Percentiles rank a stretch among this genome's conserved stretches.
Evolutionary conservation across 35 echinoderm and acorn worm genomes (phyloP).

Genomic region (Heliocidaris erythrogramma): DNA sequence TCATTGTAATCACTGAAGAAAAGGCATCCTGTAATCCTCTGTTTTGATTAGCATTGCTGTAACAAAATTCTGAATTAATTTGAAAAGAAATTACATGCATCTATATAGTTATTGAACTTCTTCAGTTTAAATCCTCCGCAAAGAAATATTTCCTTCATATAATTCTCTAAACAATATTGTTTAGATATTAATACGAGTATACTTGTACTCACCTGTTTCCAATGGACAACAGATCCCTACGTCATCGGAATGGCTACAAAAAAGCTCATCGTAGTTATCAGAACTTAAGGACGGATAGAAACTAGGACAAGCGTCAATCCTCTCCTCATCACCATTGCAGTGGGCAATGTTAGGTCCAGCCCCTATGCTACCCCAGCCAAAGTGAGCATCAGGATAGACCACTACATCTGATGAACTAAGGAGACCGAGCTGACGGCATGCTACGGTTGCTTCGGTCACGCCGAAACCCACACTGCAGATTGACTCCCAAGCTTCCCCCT

Average conservation of each 20-base stretch:
- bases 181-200: not conserved
- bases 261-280: not conserved
- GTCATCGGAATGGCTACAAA: not conserved
- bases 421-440: not conserved
- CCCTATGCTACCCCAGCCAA: not conserved
- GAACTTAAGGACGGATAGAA: not conserved
- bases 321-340: not conserved
- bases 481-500: not conserved
- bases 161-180: not conserved
- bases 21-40: too few relatives aligned
- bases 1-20: too few relatives aligned
- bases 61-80: too few relatives aligned
- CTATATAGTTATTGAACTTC: too few relatives aligned
- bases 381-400: not conserved
- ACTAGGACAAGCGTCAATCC: not conserved
- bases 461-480: not conserved
- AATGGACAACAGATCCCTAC: not conserved
- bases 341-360: not conserved
- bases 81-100: too few relatives aligned
- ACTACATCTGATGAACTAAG: not conserved
- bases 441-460: not conserved
- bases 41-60: too few relatives aligned
- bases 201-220: not conserved
- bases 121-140: too few relatives aligned
- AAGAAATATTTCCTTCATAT: not conserved